Evolutionary conservation across 2,888 invertebrate species (phyloP).

Genomic region (Hypolimnas misippus): DNA sequence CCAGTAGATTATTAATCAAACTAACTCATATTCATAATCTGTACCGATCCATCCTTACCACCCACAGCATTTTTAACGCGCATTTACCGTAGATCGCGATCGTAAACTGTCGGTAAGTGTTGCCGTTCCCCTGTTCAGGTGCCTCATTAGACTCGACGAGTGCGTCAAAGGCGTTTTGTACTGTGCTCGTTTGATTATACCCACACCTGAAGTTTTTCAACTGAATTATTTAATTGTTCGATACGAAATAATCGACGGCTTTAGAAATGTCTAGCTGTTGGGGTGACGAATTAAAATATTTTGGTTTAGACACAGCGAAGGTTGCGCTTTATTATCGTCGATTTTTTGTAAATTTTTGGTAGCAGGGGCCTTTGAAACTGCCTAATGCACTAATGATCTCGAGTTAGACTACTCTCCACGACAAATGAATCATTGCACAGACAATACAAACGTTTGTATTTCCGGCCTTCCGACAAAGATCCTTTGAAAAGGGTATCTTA

Average conservation of each 20-base stretch:
- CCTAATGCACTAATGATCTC: too few relatives aligned
- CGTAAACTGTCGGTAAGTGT: conserved; percentile 56
- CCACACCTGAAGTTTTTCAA: conserved; percentile 27
- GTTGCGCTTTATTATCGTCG: too few relatives aligned
- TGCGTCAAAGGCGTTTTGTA: conserved; percentile 62
- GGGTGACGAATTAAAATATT: neutral
- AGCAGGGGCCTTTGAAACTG: too few relatives aligned
- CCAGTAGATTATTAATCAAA: neutral
- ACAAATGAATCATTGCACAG: neutral
- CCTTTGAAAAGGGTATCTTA: too few relatives aligned
- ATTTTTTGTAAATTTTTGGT: neutral
- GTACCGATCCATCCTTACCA: conserved; percentile 37
- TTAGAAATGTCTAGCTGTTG: neutral
- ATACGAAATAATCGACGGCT: conserved; percentile 9
- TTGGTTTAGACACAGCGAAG: too few relatives aligned
- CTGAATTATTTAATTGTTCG: conserved; percentile 32
- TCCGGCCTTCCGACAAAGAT: too few relatives aligned
- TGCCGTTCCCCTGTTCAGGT: conserved; percentile 54
- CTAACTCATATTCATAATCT: conserved; percentile 28
- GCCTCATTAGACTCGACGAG: conserved; percentile 68
- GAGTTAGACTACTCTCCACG: too few relatives aligned
- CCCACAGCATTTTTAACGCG: conserved; percentile 58
- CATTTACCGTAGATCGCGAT: conserved; percentile 62
- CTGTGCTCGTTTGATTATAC: conserved; percentile 51
- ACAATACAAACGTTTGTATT: too few relatives aligned